Evolutionary conservation across 2,888 invertebrate genomes (phyloP).

Genomic region (Augiades crinisus): DNA sequence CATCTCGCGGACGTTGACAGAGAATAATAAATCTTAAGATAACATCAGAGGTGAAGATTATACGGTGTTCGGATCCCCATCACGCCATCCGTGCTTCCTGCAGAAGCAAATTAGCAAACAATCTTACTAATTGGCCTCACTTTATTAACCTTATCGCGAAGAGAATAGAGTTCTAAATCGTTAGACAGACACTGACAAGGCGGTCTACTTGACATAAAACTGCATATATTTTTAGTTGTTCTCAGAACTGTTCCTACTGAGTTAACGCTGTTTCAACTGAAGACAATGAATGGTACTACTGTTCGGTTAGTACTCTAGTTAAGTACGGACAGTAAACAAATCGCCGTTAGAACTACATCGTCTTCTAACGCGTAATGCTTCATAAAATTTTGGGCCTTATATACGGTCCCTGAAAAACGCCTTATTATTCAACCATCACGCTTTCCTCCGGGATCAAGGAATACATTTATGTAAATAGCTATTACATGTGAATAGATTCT

Average conservation of each 20-base stretch:
- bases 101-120: constrained; percentile 74
- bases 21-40: constrained; percentile 78
- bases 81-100: constrained; percentile 79
- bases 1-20: constrained; percentile 77
- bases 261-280: constrained; percentile 53
- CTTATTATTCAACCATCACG: constrained; percentile 30
- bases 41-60: constrained; percentile 79
- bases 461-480: constrained; percentile 31
- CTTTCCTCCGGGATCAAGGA: constrained; percentile 22
- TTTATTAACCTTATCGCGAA: constrained; percentile 37
- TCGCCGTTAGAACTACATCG: constrained; percentile 26
- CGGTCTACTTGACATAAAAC: constrained; percentile 42
- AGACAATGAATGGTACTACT: constrained; percentile 66
- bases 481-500: constrained; percentile 30
- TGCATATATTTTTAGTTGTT: constrained; percentile 72
- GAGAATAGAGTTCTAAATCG: constrained; percentile 44
- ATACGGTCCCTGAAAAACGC: constrained; percentile 19
- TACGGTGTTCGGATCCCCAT: constrained; percentile 71
- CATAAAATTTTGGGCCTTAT: constrained; percentile 29
- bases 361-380: too few species aligned
- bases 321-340: constrained; percentile 47
- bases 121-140: constrained; percentile 41
- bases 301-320: constrained; percentile 56
- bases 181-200: constrained; percentile 26
- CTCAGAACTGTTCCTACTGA: constrained; percentile 61